Base-by-base conservation (phyloP, 1,140 invertebrate species). In the Drosophila dunni region DNA sequence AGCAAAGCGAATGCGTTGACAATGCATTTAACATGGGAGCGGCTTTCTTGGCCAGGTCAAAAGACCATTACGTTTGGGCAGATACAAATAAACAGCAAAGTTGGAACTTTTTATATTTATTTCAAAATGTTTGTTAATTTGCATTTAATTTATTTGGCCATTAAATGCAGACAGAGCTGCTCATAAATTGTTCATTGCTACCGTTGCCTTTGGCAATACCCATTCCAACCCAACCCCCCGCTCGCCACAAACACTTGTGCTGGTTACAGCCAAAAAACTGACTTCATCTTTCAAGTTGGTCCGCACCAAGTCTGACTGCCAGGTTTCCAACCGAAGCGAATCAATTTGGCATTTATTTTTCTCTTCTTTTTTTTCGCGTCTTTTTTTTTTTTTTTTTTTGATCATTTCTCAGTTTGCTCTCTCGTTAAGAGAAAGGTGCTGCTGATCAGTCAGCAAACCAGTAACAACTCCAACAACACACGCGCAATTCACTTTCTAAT, bases 401-500 rank as follows among this genome's bases (percentile, higher is more conserved):
- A 29, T 29, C 24, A 20, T 56, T 56, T 33, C 48, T 44, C 24
- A 51, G 53, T 33, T 58, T 24, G 62, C 70, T 73, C 70, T 69
- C 50, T 69, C 57, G 71, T 62, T 68, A 68, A 68, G 71, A 74
- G 71, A 74, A 74, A 74, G 71, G 71, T 74, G 71, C 71, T 74
- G 71, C 58, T 48, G 65, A 69, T 57, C 72, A 75, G 58, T 62
- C 57, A 57, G 53, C 48, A 75, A 75, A 69, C 72, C 66, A 64
- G 67, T 64, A 70, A 70, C 66, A 63, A 70, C 64, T 40, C 33
- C 65, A 70, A 63, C 72, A 46, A 73, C 70, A 63, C 50, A 70
- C 64, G 65, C 56, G 65, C 71, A 74, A 68, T 74, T 74, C 71
- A 74, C 71, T 74, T 74, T 74, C 71, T 74, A 74, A 74, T 74